These are phyloP conservation scores for Biston betularia DNA, from an alignment of 2,888 invertebrate species.

Conservation along the genomic window DNA sequence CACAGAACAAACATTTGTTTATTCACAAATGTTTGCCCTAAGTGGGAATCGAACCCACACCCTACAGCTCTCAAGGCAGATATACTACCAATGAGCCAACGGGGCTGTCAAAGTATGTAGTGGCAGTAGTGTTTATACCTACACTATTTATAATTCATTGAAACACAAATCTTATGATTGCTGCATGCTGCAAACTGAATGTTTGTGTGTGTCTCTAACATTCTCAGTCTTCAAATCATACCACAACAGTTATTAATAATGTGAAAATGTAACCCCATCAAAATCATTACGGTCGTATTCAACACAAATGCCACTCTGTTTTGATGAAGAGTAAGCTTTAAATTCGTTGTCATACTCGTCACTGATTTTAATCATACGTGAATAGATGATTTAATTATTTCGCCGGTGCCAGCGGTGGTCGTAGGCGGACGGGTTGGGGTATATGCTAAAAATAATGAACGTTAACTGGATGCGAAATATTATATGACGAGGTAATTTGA, in stretches of 20 bases:
- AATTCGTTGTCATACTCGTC: slow-evolving; percentile 24
- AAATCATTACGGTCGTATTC: neutral
- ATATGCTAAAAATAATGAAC: slow-evolving; percentile 19
- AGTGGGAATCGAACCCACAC: too few species aligned
- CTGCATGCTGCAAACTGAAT: too few species aligned
- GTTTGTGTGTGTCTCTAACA: too few species aligned
- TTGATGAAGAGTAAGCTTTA: slow-evolving; percentile 8
- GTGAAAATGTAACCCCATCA: slow-evolving; percentile 4
- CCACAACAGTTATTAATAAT: neutral
- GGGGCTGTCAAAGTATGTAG: too few species aligned
- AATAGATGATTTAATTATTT: slow-evolving; percentile 41
- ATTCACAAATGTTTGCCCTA: too few species aligned
- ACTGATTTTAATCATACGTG: slow-evolving; percentile 40
- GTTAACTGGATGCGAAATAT: slow-evolving; percentile 19
- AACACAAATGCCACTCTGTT: slow-evolving; percentile 17
- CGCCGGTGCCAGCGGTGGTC: slow-evolving; percentile 15
- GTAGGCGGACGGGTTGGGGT: slow-evolving; percentile 29
- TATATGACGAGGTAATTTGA: slow-evolving; percentile 16
- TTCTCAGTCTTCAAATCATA: neutral
- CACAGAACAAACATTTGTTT: too few species aligned
- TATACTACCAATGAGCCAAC: too few species aligned
- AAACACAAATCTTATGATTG: too few species aligned
- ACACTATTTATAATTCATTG: too few species aligned
- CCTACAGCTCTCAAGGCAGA: too few species aligned
- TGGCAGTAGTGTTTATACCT: too few species aligned